Evolutionary conservation across 2,888 invertebrate genomes (phyloP).

Genomic region (Drosophila ustulata): DNA sequence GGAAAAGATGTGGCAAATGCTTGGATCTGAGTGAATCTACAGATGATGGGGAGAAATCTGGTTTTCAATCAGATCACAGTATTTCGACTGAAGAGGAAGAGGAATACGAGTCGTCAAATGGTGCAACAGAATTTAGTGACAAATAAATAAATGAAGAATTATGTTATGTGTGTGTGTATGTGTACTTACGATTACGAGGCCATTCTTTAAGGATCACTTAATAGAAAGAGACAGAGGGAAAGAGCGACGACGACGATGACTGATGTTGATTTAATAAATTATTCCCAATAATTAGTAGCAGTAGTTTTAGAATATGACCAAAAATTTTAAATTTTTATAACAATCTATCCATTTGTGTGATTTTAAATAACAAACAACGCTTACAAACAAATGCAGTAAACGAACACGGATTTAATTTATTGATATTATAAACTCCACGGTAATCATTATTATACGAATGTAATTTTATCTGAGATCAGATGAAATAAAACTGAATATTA

Average conservation of each 20-base stretch:
- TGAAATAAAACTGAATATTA: slow-evolving; percentile 8
- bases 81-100: slow-evolving; percentile 74
- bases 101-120: slow-evolving; percentile 78
- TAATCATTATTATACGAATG: slow-evolving; percentile 8
- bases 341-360: slow-evolving; percentile 45
- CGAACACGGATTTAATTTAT: slow-evolving; percentile 43
- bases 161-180: slow-evolving; percentile 13
- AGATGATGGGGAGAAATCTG: slow-evolving; percentile 70
- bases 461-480: slow-evolving; percentile 17
- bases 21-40: slow-evolving; percentile 66
- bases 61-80: slow-evolving; percentile 79
- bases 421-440: slow-evolving; percentile 28
- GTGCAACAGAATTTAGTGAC: slow-evolving; percentile 80
- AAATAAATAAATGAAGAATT: slow-evolving; percentile 49
- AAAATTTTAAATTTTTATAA: slow-evolving; percentile 53
- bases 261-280: slow-evolving; percentile 43
- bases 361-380: slow-evolving; percentile 45
- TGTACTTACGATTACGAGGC: slow-evolving; percentile 28
- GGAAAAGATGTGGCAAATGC: slow-evolving; percentile 84
- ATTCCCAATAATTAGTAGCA: slow-evolving; percentile 36
- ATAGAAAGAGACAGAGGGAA: slow-evolving; percentile 17
- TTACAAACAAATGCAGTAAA: slow-evolving; percentile 42
- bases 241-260: slow-evolving; percentile 12
- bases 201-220: slow-evolving; percentile 39
- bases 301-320: slow-evolving; percentile 50